A percentile compares a stretch with the other conserved stretches of the same genome.
These are phyloP conservation scores for Oncopeltus fasciatus DNA, from an alignment of 1,140 invertebrate species.

Conservation along the genomic window DNA sequence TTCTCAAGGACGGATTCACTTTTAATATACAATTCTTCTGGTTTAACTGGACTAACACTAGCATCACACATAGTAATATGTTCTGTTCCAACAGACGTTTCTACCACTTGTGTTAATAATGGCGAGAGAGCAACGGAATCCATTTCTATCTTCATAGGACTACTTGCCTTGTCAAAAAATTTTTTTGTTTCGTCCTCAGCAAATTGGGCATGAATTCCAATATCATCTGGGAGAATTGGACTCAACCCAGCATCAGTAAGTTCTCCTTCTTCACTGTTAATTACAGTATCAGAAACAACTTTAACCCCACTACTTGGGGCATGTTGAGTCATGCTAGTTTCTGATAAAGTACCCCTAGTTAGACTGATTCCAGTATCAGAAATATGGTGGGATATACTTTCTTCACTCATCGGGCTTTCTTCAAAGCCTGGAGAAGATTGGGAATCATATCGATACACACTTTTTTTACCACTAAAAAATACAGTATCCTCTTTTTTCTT, in stretches of 20 bases:
- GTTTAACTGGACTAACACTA: constrained; percentile 31
- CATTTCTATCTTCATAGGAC: constrained; percentile 32
- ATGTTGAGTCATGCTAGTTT: constrained; percentile 31
- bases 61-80: constrained; percentile 33
- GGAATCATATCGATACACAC: constrained; percentile 33
- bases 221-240: constrained; percentile 36
- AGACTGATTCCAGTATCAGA: constrained; percentile 38
- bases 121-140: constrained; percentile 29
- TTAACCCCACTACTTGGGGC: constrained; percentile 19
- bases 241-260: constrained; percentile 38
- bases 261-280: constrained; percentile 35
- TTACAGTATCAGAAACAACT: constrained; percentile 34
- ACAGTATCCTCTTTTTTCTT: constrained; percentile 35
- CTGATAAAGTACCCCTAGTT: constrained; percentile 32
- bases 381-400: constrained; percentile 35
- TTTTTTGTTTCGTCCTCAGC: constrained; percentile 29
- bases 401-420: constrained; percentile 33
- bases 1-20: constrained; percentile 13
- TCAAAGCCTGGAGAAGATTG: constrained; percentile 26
- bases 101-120: constrained; percentile 32
- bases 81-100: constrained; percentile 35
- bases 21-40: neutral
- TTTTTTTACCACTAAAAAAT: constrained; percentile 35
- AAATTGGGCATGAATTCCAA: constrained; percentile 26
- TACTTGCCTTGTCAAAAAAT: constrained; percentile 32